Base-by-base conservation (phyloP, 2,797 vertebrate genomes). In the Rhodeus uyekii region DNA sequence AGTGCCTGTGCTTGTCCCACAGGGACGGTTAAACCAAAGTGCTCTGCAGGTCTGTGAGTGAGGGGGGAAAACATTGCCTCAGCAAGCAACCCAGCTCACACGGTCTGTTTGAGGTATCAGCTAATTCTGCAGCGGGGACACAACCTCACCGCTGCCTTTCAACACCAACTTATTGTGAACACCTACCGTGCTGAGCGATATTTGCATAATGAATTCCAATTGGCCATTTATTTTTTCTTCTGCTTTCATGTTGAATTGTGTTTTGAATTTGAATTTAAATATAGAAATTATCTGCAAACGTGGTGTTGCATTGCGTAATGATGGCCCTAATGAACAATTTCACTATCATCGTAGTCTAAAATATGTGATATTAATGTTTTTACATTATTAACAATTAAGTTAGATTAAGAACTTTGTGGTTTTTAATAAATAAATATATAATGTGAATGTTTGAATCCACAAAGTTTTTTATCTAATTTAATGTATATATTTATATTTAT, bases 1-100 rank as follows among this genome's bases (percentile, higher is more conserved):
- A 81, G 71, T 75, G 65, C 44, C 38, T 44, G 78, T 72, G 72
- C 61, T 22, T 29, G 78, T 81, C 72, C 80, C 83, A 44, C n/a
- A 38, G 83, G 73, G 81, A 85, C 53, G 36, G 76, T 85, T 78
- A 61, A 80, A 69, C 76, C 53, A 58, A 67, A 80, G 77, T 65
- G 64, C 60, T 60, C 55, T 73, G 58, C 48, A 36, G 84, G 68
- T 71, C 81, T 83, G 78, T 24, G 68, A 77, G 67, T 34, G 80
- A 68, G 67, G 60, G 24, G 38, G 69, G 72, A 29, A 63, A 75
- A 50, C 34, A 53, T 72, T 48, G 50, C 22, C 61, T 79, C 69
- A 61, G 75, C 60, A 50, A 50, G 34, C 24, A 46, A 50, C 63
- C 48, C 68, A 67, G n/a, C 61, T 13, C 27, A 22, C 36, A 68